Evolutionary conservation across 1,140 invertebrate genomes (phyloP).

Genomic region (Zeugodacus cucurbitae): DNA sequence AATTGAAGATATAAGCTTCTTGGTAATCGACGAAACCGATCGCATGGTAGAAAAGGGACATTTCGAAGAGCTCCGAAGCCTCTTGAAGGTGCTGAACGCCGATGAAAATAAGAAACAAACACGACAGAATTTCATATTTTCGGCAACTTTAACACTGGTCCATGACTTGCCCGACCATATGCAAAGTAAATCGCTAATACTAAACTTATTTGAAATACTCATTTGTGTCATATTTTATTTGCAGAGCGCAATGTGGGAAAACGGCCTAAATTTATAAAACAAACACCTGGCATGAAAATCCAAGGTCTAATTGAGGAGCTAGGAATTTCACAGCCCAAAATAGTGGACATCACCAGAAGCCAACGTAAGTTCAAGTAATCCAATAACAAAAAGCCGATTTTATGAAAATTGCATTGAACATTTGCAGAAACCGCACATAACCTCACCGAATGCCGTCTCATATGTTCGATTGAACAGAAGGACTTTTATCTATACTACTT

Average conservation of each 20-base stretch:
- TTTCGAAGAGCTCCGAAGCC: conserved; percentile 89
- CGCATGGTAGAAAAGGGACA: conserved; percentile 97
- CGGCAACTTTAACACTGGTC: conserved; percentile 93
- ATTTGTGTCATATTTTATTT: not conserved
- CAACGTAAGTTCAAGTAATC: conserved; percentile 54
- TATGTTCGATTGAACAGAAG: conserved; percentile 82
- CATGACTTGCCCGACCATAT: conserved; percentile 85
- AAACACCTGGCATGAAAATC: conserved; percentile 78
- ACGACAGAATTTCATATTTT: conserved; percentile 96
- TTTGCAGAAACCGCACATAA: conserved; percentile 80
- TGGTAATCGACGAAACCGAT: conserved; percentile 99
- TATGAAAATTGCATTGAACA: not conserved
- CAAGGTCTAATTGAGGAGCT: conserved; percentile 78
- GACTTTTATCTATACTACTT: conserved; percentile 96
- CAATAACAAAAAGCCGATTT: not conserved
- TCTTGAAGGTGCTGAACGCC: conserved; percentile 84
- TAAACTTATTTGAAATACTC: not conserved
- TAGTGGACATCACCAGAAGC: conserved; percentile 87
- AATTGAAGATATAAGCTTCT: conserved; percentile 78
- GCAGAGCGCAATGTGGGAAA: conserved; percentile 62
- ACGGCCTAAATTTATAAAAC: conserved; percentile 73
- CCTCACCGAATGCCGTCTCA: conserved; percentile 85
- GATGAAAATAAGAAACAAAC: conserved; percentile 71
- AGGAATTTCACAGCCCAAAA: conserved; percentile 88
- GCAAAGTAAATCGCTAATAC: conserved; percentile 68